Evolutionary conservation across 2,797 vertebrate genomes (phyloP).

Genomic region (Coendou prehensilis): DNA sequence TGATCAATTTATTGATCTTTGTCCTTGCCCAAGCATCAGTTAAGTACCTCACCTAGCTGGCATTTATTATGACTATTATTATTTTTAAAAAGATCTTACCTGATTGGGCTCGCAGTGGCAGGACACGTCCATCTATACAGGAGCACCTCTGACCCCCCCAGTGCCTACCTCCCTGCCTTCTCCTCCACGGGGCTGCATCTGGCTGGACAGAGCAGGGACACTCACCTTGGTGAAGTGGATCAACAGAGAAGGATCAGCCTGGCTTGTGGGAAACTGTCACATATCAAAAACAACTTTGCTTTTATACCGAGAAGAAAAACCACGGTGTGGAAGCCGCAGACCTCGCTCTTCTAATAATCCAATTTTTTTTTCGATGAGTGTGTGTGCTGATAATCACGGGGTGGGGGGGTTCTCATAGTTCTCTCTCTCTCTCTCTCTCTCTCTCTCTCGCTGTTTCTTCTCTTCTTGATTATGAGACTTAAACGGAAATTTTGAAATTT

Average conservation of each 20-base stretch:
- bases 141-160: neutral
- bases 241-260: conserved; percentile 83
- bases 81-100: conserved; percentile 77
- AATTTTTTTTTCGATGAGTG: conserved; percentile 80
- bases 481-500: conserved; percentile 87
- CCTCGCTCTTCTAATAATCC: conserved; percentile 87
- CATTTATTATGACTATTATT: conserved; percentile 46
- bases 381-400: conserved; percentile 78
- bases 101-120: conserved; percentile 44
- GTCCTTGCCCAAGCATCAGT: conserved; percentile 25
- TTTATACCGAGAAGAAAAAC: conserved; percentile 88
- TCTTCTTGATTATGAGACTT: conserved; percentile 85
- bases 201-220: conserved; percentile 62
- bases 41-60: conserved; percentile 41
- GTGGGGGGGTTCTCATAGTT: conserved; percentile 77
- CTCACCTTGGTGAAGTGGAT: conserved; percentile 83
- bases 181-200: conserved; percentile 47
- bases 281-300: conserved; percentile 87
- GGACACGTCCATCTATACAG: neutral
- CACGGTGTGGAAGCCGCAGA: conserved; percentile 84
- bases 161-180: conserved; percentile 58
- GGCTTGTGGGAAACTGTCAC: conserved; percentile 86
- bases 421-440: conserved; percentile 57
- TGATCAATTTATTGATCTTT: conserved; percentile 44
- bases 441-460: conserved; percentile 74